phyloP scores from a whole-genome alignment of 2,113 vertebrate genomes.

The Lasiurus borealis region DNA sequence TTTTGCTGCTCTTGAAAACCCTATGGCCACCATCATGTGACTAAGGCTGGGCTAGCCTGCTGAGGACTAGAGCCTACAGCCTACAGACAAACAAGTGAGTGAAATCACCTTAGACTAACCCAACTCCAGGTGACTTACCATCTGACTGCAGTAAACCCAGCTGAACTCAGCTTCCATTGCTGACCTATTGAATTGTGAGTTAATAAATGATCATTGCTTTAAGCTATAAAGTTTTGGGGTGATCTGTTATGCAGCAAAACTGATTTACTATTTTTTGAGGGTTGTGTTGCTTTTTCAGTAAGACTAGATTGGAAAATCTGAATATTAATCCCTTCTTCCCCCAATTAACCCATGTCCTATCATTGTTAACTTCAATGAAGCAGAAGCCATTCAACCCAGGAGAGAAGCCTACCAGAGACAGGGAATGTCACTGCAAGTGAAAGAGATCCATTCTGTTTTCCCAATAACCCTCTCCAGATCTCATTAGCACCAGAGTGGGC shows the following conservation, averaged over 20 bases:
- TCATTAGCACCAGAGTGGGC: neutral
- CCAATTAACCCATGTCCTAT: neutral
- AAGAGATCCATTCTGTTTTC: neutral
- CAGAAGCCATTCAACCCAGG: neutral
- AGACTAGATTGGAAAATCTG: neutral
- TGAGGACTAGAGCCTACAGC: neutral
- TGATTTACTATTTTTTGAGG: neutral
- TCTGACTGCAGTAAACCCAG: neutral
- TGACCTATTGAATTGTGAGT: neutral
- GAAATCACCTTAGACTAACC: neutral
- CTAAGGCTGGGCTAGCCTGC: neutral
- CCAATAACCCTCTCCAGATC: neutral
- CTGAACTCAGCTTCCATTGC: neutral
- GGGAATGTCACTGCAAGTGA: neutral
- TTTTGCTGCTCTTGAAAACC: conserved; percentile 14
- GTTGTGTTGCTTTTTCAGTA: neutral
- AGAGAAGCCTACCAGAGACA: neutral
- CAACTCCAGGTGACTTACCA: neutral
- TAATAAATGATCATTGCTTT: neutral
- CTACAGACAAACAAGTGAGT: neutral
- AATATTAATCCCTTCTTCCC: neutral
- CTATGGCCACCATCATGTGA: neutral
- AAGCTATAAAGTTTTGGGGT: neutral
- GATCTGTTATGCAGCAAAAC: neutral
- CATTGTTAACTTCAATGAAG: neutral